Evolutionary conservation across 2,888 invertebrate genomes (phyloP), one percentile per base, ranked within the genome.

Genomic region (Andrena bucephala): DNA sequence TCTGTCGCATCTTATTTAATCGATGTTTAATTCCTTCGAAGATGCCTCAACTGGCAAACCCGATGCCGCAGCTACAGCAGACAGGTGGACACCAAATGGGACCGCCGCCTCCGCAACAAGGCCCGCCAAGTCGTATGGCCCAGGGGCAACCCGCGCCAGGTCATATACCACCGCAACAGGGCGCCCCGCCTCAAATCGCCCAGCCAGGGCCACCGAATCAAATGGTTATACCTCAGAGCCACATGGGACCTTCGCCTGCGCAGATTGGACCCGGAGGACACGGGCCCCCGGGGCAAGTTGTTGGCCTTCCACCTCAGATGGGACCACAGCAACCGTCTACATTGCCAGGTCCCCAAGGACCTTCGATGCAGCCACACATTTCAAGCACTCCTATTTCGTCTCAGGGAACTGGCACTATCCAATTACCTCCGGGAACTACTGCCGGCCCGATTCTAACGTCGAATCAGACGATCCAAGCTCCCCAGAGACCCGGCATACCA

Each of bases 171-270:
- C 84, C 87, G 4, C 94, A 93, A 63, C 93, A 92, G 74, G 93
- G 92, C 33, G 90, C 91, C 52, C 89, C 92, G 48, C 89, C 89
- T 13, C 93, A 93, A 74, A 90, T 93, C 50, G 68, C 89, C 0
- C 87, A 88, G 5, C 83, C 76, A 52, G 87, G 84, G 68, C 85
- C 86, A 29, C 84, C 84, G 5, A 83, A 69, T 63, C 90, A 87
- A 77, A 88, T 88, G 59, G 85, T 85, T 66, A 81, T 87, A 16
- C 85, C 85, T 20, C 87, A 85, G 63, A 84, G 87, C 33, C 90
- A 90, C 10, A 89, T 90, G 77, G 89, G 89, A 6, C 90, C 86
- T 42, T 86, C 86, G 62, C 71, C 84, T 7, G 63, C 86, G 1
- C 81, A 90, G 33, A 85, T 90, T 67, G 77, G 69, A 52, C 69